phyloP scores from a whole-genome alignment of 2,888 invertebrate species.

The Trachelus stipa region DNA sequence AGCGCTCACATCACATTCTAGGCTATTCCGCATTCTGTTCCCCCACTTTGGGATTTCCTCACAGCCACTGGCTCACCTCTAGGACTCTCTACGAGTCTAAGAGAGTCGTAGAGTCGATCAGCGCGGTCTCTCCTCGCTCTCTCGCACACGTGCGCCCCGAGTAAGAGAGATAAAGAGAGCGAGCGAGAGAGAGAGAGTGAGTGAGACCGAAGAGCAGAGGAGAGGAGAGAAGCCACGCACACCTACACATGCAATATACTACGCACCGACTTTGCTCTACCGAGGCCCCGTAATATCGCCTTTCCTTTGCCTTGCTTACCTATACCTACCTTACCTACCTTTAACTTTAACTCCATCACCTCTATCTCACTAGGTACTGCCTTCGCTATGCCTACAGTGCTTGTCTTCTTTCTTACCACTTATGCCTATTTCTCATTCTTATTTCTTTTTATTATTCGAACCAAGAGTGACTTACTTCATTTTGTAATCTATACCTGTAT shows the following conservation, averaged over 20 bases:
- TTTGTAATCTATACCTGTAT: not conserved
- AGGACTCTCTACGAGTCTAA: slow-evolving; percentile 48
- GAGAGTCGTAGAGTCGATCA: slow-evolving; percentile 45
- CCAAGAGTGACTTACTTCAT: not conserved
- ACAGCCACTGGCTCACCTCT: slow-evolving; percentile 59
- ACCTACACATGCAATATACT: slow-evolving; percentile 8
- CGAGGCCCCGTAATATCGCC: slow-evolving; percentile 23
- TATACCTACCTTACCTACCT: slow-evolving; percentile 15
- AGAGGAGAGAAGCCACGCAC: slow-evolving; percentile 7
- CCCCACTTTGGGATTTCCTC: slow-evolving; percentile 55
- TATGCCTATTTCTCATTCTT: not conserved
- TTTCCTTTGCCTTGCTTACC: slow-evolving; percentile 18
- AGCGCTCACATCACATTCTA: slow-evolving; percentile 66
- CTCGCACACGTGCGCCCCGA: not conserved
- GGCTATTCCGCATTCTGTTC: slow-evolving; percentile 68
- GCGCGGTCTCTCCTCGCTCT: not conserved
- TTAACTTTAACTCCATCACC: not conserved
- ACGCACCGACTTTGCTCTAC: slow-evolving; percentile 10
- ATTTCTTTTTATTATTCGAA: not conserved
- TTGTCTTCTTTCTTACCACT: not conserved
- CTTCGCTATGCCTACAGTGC: not conserved
- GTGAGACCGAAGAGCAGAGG: not conserved
- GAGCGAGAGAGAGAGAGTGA: no score
- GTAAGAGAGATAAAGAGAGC: not conserved
- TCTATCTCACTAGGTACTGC: not conserved